Conservation (phyloP, 2,113 vertebrate genomes). For the Acrocephalus arundinaceus region DNA sequence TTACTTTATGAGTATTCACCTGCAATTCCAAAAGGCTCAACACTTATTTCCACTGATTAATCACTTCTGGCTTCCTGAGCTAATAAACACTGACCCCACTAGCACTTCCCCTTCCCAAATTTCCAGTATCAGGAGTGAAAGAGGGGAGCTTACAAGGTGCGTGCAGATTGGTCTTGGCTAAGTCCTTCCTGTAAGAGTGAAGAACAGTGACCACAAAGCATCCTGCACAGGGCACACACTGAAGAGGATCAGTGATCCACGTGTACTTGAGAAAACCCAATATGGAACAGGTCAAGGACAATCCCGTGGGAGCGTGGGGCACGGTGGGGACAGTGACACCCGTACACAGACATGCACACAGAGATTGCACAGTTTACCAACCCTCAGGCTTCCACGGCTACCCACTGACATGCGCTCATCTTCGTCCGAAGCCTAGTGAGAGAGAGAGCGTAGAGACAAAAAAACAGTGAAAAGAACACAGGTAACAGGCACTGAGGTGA, state of each 20-base stretch:
- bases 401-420: constrained; percentile 91
- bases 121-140: background rate
- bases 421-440: constrained; percentile 87
- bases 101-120: background rate
- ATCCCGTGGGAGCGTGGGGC: background rate
- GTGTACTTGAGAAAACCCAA: background rate
- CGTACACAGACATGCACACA: background rate
- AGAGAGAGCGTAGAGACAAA: constrained; percentile 63
- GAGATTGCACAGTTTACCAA: constrained; percentile 75
- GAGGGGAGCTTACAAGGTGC: background rate
- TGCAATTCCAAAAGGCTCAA: background rate
- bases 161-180: background rate
- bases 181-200: background rate
- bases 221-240: background rate
- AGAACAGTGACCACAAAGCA: background rate
- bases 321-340: background rate
- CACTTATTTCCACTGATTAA: background rate
- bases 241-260: background rate
- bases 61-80: background rate
- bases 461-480: constrained; percentile 42
- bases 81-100: background rate
- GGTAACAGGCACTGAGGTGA: background rate
- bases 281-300: background rate
- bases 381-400: constrained; percentile 88
- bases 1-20: background rate